These are phyloP conservation scores for Halcyon malimbica DNA, from an alignment of 2,113 vertebrate species.

Conservation along the genomic window DNA sequence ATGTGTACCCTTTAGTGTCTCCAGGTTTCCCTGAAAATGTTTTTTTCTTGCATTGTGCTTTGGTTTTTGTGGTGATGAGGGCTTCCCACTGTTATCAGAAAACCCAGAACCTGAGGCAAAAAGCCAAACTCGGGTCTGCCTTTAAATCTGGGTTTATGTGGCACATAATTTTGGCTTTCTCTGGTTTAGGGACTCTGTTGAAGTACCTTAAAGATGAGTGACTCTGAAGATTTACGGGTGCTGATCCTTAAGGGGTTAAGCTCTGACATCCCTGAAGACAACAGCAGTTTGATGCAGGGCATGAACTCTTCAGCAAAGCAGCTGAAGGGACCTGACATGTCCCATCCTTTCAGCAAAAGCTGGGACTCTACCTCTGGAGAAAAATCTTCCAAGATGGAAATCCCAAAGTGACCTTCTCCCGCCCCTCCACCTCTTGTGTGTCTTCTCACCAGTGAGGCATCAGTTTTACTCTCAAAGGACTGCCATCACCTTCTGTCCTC, in stretches of 20 bases:
- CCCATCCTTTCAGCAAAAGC: background rate
- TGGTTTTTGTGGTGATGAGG: background rate
- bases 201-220: background rate
- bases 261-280: background rate
- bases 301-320: background rate
- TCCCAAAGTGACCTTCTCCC: background rate
- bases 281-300: background rate
- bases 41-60: conserved; percentile 12
- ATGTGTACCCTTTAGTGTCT: background rate
- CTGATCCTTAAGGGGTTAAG: background rate
- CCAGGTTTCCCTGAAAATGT: background rate
- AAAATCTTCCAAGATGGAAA: background rate
- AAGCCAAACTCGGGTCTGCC: background rate
- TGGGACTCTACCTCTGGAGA: background rate
- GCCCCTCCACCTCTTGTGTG: background rate
- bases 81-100: background rate
- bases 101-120: background rate
- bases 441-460: background rate
- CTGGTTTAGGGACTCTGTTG: background rate
- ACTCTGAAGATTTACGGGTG: background rate
- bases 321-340: background rate
- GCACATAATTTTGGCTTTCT: background rate
- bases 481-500: background rate
- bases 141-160: background rate
- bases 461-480: background rate